Percentiles rank a stretch among this genome's conserved stretches.
Conservation (phyloP, 2,797 vertebrate genomes). For the Peromyscus aztecus region DNA sequence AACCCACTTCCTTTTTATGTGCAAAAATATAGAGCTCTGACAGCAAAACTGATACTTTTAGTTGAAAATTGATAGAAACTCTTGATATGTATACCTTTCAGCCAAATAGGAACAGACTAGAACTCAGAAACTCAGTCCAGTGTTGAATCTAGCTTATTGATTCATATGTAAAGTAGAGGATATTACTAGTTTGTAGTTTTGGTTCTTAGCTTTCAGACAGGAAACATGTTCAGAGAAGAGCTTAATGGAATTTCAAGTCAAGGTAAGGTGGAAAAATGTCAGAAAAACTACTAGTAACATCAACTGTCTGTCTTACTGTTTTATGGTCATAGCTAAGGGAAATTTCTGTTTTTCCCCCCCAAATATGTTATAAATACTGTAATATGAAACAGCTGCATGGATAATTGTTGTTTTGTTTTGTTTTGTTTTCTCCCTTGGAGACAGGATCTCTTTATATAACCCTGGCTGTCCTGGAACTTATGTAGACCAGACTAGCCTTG, state of each 20-base stretch:
- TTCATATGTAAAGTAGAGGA: slow-evolving; percentile 56
- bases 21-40: slow-evolving; percentile 86
- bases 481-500: neutral
- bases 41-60: slow-evolving; percentile 80
- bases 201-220: slow-evolving; percentile 58
- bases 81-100: slow-evolving; percentile 53
- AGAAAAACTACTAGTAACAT: slow-evolving; percentile 41
- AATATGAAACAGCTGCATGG: neutral
- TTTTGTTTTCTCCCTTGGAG: too few species aligned
- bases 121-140: slow-evolving; percentile 56
- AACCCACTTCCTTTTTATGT: slow-evolving; percentile 94
- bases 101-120: slow-evolving; percentile 55
- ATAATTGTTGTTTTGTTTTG: neutral
- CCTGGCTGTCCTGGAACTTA: neutral
- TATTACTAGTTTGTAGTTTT: slow-evolving; percentile 61
- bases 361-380: slow-evolving; percentile 44
- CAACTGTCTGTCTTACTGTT: slow-evolving; percentile 48
- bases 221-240: slow-evolving; percentile 79
- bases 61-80: slow-evolving; percentile 75
- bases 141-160: neutral
- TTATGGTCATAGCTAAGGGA: slow-evolving; percentile 43
- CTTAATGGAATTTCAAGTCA: slow-evolving; percentile 62
- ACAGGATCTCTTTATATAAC: neutral
- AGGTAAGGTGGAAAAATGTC: slow-evolving; percentile 82
- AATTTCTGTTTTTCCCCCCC: neutral